Conservation (phyloP, 2,113 vertebrate genomes). For the Spea bombifrons region DNA sequence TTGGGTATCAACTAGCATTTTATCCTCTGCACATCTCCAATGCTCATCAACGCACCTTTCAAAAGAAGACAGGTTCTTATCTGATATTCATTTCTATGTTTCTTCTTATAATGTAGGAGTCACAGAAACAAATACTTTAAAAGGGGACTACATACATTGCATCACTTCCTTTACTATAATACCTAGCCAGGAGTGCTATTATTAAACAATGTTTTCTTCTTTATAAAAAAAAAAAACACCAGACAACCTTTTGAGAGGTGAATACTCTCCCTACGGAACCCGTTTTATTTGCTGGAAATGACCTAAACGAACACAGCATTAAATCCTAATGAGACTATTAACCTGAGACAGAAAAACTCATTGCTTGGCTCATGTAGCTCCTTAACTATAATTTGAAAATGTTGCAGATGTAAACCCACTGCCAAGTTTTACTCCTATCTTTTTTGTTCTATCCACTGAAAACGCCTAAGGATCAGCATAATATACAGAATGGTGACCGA, state of each 20-base stretch:
- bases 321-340: slow-evolving; percentile 2
- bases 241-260: background rate
- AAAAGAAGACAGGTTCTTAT: too few species aligned
- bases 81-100: too few species aligned
- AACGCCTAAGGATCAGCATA: slow-evolving; percentile 13
- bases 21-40: too few species aligned
- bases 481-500: slow-evolving; percentile 25
- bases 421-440: slow-evolving; percentile 21
- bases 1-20: too few species aligned
- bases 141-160: too few species aligned
- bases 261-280: background rate
- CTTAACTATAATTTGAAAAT: slow-evolving; percentile 5
- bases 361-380: slow-evolving; percentile 13
- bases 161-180: too few species aligned
- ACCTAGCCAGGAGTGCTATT: too few species aligned
- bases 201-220: too few species aligned
- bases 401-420: background rate
- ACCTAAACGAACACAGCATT: background rate
- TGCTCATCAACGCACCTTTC: too few species aligned
- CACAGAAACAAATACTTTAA: too few species aligned
- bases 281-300: background rate
- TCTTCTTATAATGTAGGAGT: too few species aligned
- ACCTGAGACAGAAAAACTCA: background rate
- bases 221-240: too few species aligned
- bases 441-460: slow-evolving; percentile 14